Base-by-base conservation (phyloP, 2,797 vertebrate species). In the Arrhamphus sclerolepis region DNA sequence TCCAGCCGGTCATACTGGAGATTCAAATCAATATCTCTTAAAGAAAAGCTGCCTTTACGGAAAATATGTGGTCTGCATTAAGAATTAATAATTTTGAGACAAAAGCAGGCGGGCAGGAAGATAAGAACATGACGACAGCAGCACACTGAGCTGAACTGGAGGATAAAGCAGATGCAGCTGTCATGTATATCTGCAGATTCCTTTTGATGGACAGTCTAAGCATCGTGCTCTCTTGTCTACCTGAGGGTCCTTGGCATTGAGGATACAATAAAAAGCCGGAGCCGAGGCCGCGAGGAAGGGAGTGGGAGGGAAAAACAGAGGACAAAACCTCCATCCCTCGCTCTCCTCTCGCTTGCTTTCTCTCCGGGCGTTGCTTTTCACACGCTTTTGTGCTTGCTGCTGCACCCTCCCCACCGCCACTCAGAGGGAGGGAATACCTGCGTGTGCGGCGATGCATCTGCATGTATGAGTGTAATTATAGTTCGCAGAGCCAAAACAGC, bases 341-440 rank as follows among this genome's bases (percentile, higher is more conserved):
- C 76, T 77, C 70, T 75, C 72, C 43, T 65, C 73, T 72, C 51
- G 75, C 78, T 46, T n/a, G 56, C 66, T 77, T 65, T 80, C 42
- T 68, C 72, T 72, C 31, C n/a, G n/a, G 70, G 57, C 56, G 22
- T 50, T 75, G 70, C 77, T 69, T 82, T 84, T 88, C 85, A 86
- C 81, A 69, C 68, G 66, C 85, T 72, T 88, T 88, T 89, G 86
- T 83, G 80, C 51, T 64, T 19, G 62, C 69, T 26, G 24, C 24
- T 6, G 24, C 24, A 6, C 24, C 75, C 56, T 80, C 82, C 82
- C 67, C 63, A 40, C 56, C 26, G 46, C 62, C 26, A 66, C 62
- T 59, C 7, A 21, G 10, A 66, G 67, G 8, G 9, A 62, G 46
- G 68, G 46, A 44, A 73, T 58, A 69, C 48, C 62, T 72, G 70